These are phyloP conservation scores for Spodoptera picta DNA, from an alignment of 2,888 invertebrate genomes.

Conservation along the genomic window DNA sequence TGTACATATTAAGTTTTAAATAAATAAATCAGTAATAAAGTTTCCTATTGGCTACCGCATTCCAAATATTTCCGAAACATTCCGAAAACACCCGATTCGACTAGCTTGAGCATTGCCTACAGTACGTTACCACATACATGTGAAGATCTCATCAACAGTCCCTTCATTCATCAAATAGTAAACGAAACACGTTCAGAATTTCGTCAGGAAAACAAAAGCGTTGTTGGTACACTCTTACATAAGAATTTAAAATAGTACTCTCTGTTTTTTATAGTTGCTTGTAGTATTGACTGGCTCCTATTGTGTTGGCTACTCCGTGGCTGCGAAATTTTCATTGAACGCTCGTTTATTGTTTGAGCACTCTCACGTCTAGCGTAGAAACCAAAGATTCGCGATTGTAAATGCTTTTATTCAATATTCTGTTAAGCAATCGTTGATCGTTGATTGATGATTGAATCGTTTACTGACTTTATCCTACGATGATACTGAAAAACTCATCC, in stretches of 20 bases:
- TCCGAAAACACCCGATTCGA: too few relatives aligned
- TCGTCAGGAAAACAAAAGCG: slow-evolving; percentile 41
- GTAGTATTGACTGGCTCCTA: slow-evolving; percentile 17
- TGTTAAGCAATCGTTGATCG: neutral
- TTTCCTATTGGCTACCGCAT: too few relatives aligned
- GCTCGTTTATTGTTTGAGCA: slow-evolving; percentile 41
- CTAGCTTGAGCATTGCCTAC: too few relatives aligned
- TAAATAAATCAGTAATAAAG: too few relatives aligned
- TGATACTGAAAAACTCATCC: too few relatives aligned
- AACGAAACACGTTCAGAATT: slow-evolving; percentile 32
- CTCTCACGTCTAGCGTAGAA: slow-evolving; percentile 47
- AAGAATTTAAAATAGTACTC: slow-evolving; percentile 31
- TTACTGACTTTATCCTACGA: too few relatives aligned
- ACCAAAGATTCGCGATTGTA: slow-evolving; percentile 24
- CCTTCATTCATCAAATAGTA: neutral
- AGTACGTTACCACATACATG: too few relatives aligned
- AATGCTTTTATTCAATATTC: slow-evolving; percentile 1
- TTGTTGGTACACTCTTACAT: slow-evolving; percentile 33
- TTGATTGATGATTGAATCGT: too few relatives aligned
- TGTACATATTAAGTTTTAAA: too few relatives aligned
- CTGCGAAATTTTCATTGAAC: slow-evolving; percentile 54
- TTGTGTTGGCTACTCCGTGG: slow-evolving; percentile 35
- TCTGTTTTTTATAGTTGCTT: slow-evolving; percentile 30
- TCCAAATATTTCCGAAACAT: too few relatives aligned
- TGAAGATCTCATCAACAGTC: too few relatives aligned